Evolutionary conservation across 2,797 vertebrate genomes (phyloP).

Genomic region (Loriculus beryllinus): DNA sequence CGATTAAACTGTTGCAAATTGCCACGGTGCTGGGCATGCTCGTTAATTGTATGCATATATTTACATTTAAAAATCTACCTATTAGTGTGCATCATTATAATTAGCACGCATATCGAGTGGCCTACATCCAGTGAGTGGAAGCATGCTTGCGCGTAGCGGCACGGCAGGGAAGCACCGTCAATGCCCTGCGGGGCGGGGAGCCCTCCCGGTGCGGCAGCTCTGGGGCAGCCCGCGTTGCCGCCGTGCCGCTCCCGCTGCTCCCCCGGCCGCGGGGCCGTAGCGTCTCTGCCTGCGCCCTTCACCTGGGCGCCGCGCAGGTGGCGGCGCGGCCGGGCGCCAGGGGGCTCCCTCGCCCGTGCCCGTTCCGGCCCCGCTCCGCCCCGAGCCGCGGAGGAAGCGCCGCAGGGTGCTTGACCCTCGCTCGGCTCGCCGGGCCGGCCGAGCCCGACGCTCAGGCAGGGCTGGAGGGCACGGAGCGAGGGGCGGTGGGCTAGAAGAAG

Average conservation of each 20-base stretch:
- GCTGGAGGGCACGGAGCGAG: neutral
- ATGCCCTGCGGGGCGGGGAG: neutral
- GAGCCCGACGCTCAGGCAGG: neutral
- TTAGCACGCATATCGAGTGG: rapidly evolving
- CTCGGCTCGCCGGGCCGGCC: neutral
- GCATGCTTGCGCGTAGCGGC: neutral
- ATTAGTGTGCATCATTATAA: rapidly evolving
- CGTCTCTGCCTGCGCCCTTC: neutral
- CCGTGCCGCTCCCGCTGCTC: too few relatives aligned
- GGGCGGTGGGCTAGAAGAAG: neutral
- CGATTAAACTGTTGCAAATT: neutral
- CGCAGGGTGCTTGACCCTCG: neutral
- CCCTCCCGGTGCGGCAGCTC: neutral
- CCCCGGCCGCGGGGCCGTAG: neutral
- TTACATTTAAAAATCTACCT: neutral
- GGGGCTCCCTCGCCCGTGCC: neutral
- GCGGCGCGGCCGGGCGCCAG: neutral
- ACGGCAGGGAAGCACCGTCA: neutral
- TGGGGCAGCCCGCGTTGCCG: neutral
- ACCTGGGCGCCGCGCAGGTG: neutral
- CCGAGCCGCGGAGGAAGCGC: neutral
- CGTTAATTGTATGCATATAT: neutral
- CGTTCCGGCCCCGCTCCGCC: neutral
- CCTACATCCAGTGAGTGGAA: rapidly evolving
- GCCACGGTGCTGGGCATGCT: neutral